Percentiles rank a stretch among this genome's conserved stretches.
Evolutionary conservation across 2,888 invertebrate species (phyloP).

Genomic region (Macrosiphum euphorbiae): DNA sequence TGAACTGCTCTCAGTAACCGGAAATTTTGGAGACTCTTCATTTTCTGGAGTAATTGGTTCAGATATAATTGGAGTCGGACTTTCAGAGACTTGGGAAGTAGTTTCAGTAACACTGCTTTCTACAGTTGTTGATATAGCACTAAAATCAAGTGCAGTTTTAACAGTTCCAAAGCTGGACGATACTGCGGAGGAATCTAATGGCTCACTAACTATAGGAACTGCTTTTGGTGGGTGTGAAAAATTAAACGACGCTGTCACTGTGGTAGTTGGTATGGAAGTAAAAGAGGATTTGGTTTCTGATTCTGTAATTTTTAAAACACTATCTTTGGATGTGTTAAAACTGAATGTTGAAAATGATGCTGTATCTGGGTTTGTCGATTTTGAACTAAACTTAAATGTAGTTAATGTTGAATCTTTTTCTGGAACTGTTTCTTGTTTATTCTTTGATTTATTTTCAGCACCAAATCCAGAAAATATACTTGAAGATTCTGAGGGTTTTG

Average conservation of each 20-base stretch:
- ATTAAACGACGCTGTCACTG: slow-evolving; percentile 16
- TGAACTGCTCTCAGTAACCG: slow-evolving; percentile 2
- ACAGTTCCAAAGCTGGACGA: slow-evolving; percentile 7
- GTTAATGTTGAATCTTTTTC: slow-evolving; percentile 27
- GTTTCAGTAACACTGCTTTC: slow-evolving; percentile 8
- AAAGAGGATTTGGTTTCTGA: slow-evolving; percentile 34
- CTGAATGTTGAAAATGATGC: slow-evolving; percentile 39
- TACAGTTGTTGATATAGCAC: neutral
- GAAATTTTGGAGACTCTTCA: slow-evolving; percentile 27
- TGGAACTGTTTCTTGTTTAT: slow-evolving; percentile 4
- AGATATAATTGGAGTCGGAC: slow-evolving; percentile 57
- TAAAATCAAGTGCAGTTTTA: neutral
- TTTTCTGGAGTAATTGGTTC: slow-evolving; percentile 56
- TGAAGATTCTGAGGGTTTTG: slow-evolving; percentile 17
- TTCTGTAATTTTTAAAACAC: slow-evolving; percentile 17
- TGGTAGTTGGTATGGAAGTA: slow-evolving; percentile 18
- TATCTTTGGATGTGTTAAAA: neutral
- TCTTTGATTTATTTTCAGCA: slow-evolving; percentile 23
- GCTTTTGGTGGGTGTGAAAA: slow-evolving; percentile 33
- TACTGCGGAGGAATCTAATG: neutral
- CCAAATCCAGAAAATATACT: slow-evolving; percentile 31
- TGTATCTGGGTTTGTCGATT: slow-evolving; percentile 38
- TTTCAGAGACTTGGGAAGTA: slow-evolving; percentile 15
- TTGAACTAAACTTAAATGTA: slow-evolving; percentile 50
- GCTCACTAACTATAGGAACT: neutral